Conservation (phyloP, 2,797 vertebrate species). For the Hoplostethus mediterraneus region DNA sequence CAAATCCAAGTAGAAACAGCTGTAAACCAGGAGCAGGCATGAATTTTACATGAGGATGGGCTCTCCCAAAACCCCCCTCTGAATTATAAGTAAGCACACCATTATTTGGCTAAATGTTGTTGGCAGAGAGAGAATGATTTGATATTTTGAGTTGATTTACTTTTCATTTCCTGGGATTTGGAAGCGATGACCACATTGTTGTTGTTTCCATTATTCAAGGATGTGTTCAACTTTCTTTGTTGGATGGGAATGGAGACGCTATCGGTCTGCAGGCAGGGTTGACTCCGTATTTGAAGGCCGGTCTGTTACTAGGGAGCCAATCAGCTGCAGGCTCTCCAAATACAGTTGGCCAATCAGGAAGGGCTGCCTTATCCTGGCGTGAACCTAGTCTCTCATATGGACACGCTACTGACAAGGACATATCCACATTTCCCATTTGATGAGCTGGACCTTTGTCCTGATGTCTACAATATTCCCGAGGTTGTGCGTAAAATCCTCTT, state of each 20-base stretch:
- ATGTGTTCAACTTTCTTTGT: conserved; percentile 26
- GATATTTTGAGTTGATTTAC: conserved; percentile 40
- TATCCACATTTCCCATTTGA: background rate
- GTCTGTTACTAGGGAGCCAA: too few relatives aligned
- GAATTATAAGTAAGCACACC: conserved; percentile 54
- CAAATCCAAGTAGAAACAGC: conserved; percentile 39
- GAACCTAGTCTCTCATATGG: too few relatives aligned
- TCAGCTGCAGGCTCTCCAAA: too few relatives aligned
- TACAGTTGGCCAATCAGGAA: too few relatives aligned
- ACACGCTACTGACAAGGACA: too few relatives aligned
- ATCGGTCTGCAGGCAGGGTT: too few relatives aligned
- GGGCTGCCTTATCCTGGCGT: too few relatives aligned
- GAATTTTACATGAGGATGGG: conserved; percentile 54
- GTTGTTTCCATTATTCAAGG: conserved; percentile 46
- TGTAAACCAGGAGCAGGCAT: conserved; percentile 39
- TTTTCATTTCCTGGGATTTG: conserved; percentile 34
- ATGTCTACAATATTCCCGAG: background rate
- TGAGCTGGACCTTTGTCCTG: background rate
- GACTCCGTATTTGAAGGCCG: too few relatives aligned
- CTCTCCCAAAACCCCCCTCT: conserved; percentile 34
- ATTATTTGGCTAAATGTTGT: conserved; percentile 18
- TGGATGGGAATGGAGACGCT: background rate
- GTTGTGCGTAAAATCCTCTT: background rate
- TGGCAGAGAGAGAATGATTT: conserved; percentile 22
- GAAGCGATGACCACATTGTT: conserved; percentile 29